Percentiles rank a stretch among this genome's conserved stretches.
Evolutionary conservation across 2,888 invertebrate species (phyloP).

Genomic region (Dione vanillae): DNA sequence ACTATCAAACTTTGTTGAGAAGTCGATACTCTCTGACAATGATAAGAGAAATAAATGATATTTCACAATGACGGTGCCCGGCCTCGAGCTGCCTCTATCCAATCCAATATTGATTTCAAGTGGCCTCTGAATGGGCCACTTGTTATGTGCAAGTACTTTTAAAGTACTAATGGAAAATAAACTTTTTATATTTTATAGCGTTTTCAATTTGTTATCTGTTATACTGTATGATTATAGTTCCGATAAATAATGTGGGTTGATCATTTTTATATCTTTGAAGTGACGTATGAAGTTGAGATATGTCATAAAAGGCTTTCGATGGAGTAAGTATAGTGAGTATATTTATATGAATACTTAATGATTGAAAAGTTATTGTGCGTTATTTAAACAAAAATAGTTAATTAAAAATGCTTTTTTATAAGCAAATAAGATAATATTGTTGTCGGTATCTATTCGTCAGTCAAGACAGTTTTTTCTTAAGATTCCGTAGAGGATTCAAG

Average conservation of each 20-base stretch:
- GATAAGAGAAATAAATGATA: constrained; percentile 76
- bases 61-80: constrained; percentile 60
- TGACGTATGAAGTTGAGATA: neutral
- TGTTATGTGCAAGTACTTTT: constrained; percentile 39
- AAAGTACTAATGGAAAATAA: constrained; percentile 34
- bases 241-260: neutral
- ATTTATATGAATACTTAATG: no score
- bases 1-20: constrained; percentile 56
- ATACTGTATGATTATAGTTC: neutral
- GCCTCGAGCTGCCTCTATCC: constrained; percentile 47
- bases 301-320: neutral
- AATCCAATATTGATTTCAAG: constrained; percentile 49
- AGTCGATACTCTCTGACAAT: constrained; percentile 70
- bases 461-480: no score
- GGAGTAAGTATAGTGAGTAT: no score
- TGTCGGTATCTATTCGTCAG: no score
- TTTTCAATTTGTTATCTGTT: constrained; percentile 20
- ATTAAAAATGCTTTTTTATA: no score
- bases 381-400: no score
- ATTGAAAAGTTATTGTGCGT: no score
- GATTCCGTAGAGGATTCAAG: no score
- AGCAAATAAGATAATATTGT: no score
- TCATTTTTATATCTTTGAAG: neutral
- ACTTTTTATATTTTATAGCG: constrained; percentile 28
- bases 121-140: constrained; percentile 39